Conservation (phyloP, 2,113 vertebrate genomes). For the Erythrocercus mccallii region DNA sequence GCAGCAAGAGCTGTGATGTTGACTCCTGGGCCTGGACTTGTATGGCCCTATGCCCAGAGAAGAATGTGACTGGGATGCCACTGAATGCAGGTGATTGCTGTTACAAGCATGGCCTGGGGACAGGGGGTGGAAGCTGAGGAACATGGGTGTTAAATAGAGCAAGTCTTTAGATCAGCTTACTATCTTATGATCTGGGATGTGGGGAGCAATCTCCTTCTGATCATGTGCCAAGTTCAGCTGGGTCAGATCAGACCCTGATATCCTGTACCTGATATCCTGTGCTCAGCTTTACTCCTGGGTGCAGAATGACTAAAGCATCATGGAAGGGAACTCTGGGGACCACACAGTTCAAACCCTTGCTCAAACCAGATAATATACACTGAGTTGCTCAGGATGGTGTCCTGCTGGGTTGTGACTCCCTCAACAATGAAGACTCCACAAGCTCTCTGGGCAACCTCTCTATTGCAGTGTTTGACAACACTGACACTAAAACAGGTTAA, state of each 20-base stretch:
- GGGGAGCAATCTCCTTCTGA: conserved; percentile 3
- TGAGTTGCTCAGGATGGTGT: fast-evolving
- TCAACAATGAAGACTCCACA: neutral
- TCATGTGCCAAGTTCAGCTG: neutral
- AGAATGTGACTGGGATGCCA: neutral
- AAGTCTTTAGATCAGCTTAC: neutral
- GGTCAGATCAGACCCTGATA: neutral
- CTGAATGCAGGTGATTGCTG: neutral
- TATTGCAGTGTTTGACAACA: neutral
- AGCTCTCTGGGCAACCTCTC: neutral
- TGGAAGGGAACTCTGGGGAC: neutral
- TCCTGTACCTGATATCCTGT: neutral
- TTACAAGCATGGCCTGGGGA: conserved; percentile 41
- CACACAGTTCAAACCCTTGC: neutral
- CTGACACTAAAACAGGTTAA: neutral
- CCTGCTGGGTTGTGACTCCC: neutral
- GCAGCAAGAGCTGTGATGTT: neutral
- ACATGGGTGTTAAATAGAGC: conserved; percentile 6
- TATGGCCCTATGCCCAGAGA: neutral
- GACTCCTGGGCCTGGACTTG: neutral
- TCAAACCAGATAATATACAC: neutral
- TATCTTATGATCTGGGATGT: conserved; percentile 31
- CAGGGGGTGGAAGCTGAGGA: neutral
- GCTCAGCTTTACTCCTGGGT: neutral
- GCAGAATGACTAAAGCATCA: neutral